Conservation (phyloP, 2,113 vertebrate species). For the Gobiocypris rarus region DNA sequence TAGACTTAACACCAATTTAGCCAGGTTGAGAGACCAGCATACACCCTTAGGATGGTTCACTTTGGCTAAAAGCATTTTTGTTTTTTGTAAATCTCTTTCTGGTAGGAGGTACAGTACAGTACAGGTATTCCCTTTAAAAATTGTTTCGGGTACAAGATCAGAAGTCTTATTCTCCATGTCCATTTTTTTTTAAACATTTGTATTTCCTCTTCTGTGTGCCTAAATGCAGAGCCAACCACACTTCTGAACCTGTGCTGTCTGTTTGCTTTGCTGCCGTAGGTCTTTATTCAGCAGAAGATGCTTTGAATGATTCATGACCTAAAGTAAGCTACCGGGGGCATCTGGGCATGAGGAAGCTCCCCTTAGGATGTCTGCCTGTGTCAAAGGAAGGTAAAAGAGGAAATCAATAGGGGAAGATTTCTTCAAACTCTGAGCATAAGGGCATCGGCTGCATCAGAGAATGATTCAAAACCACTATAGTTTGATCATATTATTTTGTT, state of each 20-base stretch:
- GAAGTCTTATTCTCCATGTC: background rate
- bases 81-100: background rate
- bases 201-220: conserved; percentile 2
- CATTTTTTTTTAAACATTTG: conserved; percentile 10
- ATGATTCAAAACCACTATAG: background rate
- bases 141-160: background rate
- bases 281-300: conserved; percentile 50
- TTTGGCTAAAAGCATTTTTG: background rate
- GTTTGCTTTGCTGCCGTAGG: conserved; percentile 13
- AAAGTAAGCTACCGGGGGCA: conserved; percentile 29
- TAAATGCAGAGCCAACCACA: conserved; percentile 21
- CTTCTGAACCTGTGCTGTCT: conserved; percentile 20
- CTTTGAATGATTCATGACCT: conserved; percentile 51
- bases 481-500: conserved; percentile 1
- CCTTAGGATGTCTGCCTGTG: conserved; percentile 35
- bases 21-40: background rate
- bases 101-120: background rate
- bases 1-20: background rate
- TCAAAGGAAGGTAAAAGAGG: conserved; percentile 15
- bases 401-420: conserved; percentile 46
- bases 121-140: background rate
- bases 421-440: conserved; percentile 1
- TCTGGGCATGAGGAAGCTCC: conserved; percentile 39
- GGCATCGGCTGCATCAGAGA: background rate
- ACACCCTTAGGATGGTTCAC: background rate